These are phyloP conservation scores for Charina bottae DNA, from an alignment of 2,113 vertebrate species.

Conservation along the genomic window DNA sequence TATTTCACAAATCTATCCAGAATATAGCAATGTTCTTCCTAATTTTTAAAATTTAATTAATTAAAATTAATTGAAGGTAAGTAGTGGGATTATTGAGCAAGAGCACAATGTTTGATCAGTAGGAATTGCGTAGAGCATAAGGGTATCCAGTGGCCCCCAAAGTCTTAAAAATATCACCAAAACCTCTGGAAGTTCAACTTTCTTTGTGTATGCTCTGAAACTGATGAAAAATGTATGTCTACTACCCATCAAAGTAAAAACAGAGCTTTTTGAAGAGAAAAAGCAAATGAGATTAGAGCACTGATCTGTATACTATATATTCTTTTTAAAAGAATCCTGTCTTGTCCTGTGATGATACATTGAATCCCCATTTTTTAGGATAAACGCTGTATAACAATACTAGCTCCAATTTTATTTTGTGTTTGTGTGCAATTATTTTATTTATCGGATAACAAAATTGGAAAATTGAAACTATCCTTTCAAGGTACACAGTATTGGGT, in stretches of 20 bases:
- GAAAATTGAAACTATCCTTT: not conserved
- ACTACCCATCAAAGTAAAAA: not conserved
- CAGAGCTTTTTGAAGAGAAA: conserved; percentile 19
- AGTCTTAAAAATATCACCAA: conserved; percentile 23
- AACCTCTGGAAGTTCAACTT: conserved; percentile 5
- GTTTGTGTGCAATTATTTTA: not conserved
- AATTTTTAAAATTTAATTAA: conserved; percentile 6
- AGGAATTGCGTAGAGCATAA: not conserved
- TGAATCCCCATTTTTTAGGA: not conserved
- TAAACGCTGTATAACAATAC: not conserved
- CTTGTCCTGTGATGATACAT: not conserved
- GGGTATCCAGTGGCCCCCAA: not conserved
- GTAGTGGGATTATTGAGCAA: not conserved
- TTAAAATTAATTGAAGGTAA: not conserved
- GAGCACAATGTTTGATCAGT: not conserved
- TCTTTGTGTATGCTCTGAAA: not conserved
- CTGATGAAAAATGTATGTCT: conserved; percentile 13
- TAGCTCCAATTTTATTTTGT: not conserved
- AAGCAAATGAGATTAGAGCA: not conserved
- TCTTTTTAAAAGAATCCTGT: not conserved
- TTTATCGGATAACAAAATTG: too few species aligned
- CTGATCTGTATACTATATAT: not conserved
- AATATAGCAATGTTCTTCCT: conserved; percentile 20
- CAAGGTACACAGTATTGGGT: not conserved
- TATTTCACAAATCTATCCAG: conserved; percentile 10